Conservation (phyloP, 2,113 vertebrate species). For the Garra rufa region DNA sequence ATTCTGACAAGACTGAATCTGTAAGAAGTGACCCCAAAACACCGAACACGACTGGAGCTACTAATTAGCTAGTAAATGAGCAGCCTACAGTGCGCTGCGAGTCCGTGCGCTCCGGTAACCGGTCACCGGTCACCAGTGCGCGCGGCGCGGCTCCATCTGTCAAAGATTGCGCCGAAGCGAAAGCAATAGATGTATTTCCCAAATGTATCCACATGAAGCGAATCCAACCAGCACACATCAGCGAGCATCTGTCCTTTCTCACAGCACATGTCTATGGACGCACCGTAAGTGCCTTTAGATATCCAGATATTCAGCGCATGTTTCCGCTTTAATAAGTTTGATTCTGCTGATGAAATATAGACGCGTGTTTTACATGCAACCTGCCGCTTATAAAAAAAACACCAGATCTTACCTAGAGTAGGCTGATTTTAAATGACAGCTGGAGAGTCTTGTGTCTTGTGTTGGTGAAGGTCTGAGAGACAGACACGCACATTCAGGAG, state of each 20-base stretch:
- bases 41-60: not conserved
- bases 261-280: not conserved
- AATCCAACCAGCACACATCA: constrained; percentile 18
- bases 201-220: not conserved
- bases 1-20: not conserved
- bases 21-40: not conserved
- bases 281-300: not conserved
- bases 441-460: constrained; percentile 16
- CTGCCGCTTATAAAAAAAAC: not conserved
- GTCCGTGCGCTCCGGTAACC: constrained; percentile 37
- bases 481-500: constrained; percentile 4
- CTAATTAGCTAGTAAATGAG: not conserved
- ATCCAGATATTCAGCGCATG: not conserved
- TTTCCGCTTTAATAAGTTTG: constrained; percentile 26
- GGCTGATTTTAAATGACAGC: constrained; percentile 9
- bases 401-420: constrained; percentile 24
- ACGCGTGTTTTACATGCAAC: not conserved
- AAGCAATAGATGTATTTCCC: not conserved
- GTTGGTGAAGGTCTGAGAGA: constrained; percentile 24
- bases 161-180: not conserved
- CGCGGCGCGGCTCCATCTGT: constrained; percentile 33
- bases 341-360: not conserved
- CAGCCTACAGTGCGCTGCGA: not conserved
- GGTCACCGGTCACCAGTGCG: constrained; percentile 43
- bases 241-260: not conserved